Evolutionary conservation across 2,797 vertebrate species (phyloP).

Genomic region (Pseudochirops corinnae): DNA sequence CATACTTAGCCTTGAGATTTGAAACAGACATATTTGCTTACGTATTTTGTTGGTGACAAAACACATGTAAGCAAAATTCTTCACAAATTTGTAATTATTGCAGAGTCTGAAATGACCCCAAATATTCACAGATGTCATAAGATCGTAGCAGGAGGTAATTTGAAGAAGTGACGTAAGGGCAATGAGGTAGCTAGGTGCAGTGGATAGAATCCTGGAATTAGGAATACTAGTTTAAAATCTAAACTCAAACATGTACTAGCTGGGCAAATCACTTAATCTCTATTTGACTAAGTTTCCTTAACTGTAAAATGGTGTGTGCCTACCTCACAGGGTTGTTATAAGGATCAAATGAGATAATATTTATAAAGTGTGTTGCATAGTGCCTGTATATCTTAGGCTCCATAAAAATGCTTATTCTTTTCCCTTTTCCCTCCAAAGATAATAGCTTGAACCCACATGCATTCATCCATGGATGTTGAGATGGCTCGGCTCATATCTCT

Average conservation of each 20-base stretch:
- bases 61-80: neutral
- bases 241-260: neutral
- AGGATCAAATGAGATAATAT: neutral
- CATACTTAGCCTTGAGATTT: neutral
- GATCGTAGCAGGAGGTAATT: neutral
- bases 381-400: neutral
- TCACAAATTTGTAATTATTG: neutral
- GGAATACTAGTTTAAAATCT: neutral
- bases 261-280: neutral
- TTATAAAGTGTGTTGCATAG: neutral
- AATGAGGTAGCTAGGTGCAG: neutral
- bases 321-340: neutral
- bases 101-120: neutral
- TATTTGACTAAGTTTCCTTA: neutral
- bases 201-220: neutral
- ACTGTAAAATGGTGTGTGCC: neutral
- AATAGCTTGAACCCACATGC: neutral
- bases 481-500: neutral
- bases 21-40: neutral
- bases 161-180: neutral
- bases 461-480: neutral
- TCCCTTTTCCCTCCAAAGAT: neutral
- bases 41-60: neutral
- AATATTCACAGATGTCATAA: neutral
- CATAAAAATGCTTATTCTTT: neutral